phyloP scores from a whole-genome alignment of 2,797 vertebrate species.

The Antrozous pallidus region DNA sequence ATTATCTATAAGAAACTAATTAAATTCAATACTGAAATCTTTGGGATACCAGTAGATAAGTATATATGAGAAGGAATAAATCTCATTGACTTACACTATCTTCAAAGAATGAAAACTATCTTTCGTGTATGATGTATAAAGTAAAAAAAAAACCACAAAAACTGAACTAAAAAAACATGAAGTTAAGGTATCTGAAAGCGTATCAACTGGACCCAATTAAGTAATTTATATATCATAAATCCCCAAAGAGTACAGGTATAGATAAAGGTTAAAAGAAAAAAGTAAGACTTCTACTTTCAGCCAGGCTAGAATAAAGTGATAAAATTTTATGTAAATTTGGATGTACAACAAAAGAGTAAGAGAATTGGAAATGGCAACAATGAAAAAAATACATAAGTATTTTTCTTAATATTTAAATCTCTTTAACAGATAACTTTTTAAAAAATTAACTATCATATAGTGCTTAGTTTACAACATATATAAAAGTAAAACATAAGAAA shows the following conservation, averaged over 20 bases:
- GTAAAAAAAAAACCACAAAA: background rate
- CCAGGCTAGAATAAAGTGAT: background rate
- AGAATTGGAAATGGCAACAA: slow-evolving; percentile 1
- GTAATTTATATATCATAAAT: slow-evolving; percentile 13
- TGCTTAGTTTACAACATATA: background rate
- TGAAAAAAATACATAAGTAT: background rate
- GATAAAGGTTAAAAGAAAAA: background rate
- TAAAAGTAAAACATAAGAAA: background rate
- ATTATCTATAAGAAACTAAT: background rate
- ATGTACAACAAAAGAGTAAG: background rate
- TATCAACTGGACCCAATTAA: background rate
- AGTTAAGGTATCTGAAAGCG: background rate
- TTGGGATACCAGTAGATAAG: background rate
- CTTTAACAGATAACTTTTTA: background rate
- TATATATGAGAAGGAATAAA: background rate
- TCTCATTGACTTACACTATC: background rate
- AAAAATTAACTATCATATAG: background rate
- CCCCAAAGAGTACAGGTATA: background rate
- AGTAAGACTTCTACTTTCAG: background rate
- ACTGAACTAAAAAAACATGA: background rate
- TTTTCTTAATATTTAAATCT: background rate
- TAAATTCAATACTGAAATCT: background rate
- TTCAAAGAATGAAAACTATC: background rate
- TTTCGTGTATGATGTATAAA: background rate
- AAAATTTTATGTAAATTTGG: slow-evolving; percentile 12